Percentiles rank a stretch among this genome's conserved stretches.
phyloP scores from a whole-genome alignment of 2,113 vertebrate genomes.

The Fregetta grallaria region DNA sequence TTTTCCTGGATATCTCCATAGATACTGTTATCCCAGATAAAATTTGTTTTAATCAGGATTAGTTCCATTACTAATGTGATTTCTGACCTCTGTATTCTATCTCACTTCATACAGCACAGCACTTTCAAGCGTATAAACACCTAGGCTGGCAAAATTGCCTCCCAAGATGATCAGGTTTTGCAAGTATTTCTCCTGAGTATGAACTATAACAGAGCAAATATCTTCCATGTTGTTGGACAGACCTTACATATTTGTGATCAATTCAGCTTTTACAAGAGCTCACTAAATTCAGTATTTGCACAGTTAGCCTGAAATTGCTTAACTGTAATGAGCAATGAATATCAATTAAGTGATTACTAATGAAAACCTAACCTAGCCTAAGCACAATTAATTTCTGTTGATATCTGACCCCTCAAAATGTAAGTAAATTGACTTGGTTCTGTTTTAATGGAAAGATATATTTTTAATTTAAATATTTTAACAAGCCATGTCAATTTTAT shows the following conservation, averaged over 20 bases:
- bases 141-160: neutral
- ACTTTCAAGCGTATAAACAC: neutral
- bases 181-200: neutral
- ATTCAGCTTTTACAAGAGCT: neutral
- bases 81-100: neutral
- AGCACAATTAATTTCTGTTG: conserved; percentile 51
- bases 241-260: neutral
- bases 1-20: neutral
- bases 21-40: neutral
- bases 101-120: neutral
- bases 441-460: conserved; percentile 12
- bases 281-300: conserved; percentile 18
- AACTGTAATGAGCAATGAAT: conserved; percentile 27
- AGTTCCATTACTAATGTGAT: neutral
- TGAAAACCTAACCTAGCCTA: conserved; percentile 25
- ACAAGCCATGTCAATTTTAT: conserved; percentile 34
- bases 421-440: conserved; percentile 32
- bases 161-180: neutral
- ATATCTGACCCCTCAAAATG: conserved; percentile 23
- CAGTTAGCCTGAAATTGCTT: conserved; percentile 1
- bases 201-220: neutral
- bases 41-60: neutral
- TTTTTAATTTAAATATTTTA: conserved; percentile 53
- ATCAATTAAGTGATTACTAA: conserved; percentile 43
- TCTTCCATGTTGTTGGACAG: neutral